phyloP scores from a whole-genome alignment of 2,888 invertebrate genomes.

The Oscheius sp. region DNA sequence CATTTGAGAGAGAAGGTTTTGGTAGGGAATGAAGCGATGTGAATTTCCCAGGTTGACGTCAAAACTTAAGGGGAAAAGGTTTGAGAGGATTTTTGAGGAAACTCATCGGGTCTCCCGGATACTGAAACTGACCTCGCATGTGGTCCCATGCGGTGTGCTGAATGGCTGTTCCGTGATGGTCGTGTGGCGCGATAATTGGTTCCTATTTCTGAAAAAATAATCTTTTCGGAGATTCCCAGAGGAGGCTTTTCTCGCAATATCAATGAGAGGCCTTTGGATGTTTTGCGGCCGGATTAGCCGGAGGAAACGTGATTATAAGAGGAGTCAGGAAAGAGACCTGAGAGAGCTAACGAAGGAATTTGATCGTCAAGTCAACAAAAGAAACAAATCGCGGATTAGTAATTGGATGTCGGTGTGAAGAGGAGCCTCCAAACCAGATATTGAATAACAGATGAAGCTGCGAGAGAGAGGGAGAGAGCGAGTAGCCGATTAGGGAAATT shows the following conservation, averaged over 20 bases:
- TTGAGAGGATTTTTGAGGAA: no score
- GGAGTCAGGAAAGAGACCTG: neutral
- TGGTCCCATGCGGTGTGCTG: conserved; percentile 28
- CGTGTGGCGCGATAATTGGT: conserved; percentile 24
- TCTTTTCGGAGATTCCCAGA: neutral
- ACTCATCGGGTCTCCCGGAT: neutral
- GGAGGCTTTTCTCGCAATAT: neutral
- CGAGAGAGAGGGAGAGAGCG: conserved; percentile 1
- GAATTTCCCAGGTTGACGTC: no score
- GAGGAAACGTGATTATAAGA: conserved; percentile 14
- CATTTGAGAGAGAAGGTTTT: no score
- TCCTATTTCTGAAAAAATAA: conserved; percentile 19
- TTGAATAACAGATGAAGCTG: conserved; percentile 30
- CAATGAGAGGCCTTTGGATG: neutral
- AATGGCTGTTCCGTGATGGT: conserved; percentile 15
- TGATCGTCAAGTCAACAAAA: no score
- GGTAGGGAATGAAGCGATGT: no score
- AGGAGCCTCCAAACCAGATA: neutral
- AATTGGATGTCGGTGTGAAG: conserved; percentile 3
- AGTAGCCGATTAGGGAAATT: conserved; percentile 29
- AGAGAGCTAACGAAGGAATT: neutral
- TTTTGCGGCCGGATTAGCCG: conserved; percentile 6
- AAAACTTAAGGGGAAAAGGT: no score
- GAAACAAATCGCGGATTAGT: neutral
- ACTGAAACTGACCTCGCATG: conserved; percentile 27